These are phyloP conservation scores for Delichon dasypus DNA, from an alignment of 2,797 vertebrate species.

Conservation along the genomic window DNA sequence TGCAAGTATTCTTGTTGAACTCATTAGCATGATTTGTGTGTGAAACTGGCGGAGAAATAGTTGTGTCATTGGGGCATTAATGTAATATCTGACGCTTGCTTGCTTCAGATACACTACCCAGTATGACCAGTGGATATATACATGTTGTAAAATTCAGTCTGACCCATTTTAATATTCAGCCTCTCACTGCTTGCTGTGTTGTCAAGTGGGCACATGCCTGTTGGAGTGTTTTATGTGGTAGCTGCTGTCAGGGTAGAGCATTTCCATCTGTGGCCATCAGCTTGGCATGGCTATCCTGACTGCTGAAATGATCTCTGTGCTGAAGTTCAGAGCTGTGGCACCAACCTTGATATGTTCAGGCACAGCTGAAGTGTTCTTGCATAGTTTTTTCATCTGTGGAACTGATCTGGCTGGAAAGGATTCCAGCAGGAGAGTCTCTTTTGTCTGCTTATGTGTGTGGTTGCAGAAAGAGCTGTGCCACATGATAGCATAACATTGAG, in stretches of 20 bases:
- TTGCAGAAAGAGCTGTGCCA: not conserved
- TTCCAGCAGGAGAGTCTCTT: not conserved
- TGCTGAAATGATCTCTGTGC: not conserved
- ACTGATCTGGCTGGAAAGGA: not conserved
- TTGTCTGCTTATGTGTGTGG: not conserved
- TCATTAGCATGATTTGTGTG: not conserved
- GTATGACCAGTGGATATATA: not conserved
- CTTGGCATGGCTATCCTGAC: not conserved
- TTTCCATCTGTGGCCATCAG: rapidly evolving
- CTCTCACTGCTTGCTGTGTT: not conserved
- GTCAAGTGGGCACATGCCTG: rapidly evolving
- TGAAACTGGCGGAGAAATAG: not conserved
- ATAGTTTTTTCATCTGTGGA: not conserved
- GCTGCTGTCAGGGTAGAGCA: not conserved
- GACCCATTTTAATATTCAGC: not conserved
- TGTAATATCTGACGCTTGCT: not conserved
- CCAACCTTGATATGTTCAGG: not conserved
- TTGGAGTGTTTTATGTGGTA: not conserved
- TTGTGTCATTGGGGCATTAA: not conserved
- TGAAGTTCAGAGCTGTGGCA: not conserved
- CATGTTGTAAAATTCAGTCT: not conserved
- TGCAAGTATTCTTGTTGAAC: not conserved
- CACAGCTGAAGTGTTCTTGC: not conserved
- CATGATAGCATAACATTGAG: not conserved
- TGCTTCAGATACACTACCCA: not conserved